Conservation (phyloP, 1,140 invertebrate genomes). For the Zaprionus inermis region DNA sequence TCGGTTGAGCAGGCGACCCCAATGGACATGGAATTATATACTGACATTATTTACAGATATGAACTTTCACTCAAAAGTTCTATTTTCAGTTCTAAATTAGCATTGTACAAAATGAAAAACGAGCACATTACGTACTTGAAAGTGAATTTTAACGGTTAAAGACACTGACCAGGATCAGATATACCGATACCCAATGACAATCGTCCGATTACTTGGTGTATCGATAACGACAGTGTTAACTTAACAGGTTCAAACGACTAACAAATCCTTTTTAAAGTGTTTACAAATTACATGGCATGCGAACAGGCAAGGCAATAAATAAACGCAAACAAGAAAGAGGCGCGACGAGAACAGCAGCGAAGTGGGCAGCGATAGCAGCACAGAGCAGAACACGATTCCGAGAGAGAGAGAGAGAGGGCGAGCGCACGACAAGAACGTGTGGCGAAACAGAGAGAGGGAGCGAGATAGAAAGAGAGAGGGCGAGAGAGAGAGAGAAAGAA, state of each 20-base stretch:
- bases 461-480: too few relatives aligned
- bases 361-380: neutral
- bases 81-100: constrained; percentile 35
- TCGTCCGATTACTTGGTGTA: constrained; percentile 5
- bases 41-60: neutral
- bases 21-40: neutral
- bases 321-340: neutral
- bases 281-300: neutral
- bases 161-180: neutral
- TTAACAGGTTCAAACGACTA: too few relatives aligned
- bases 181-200: neutral
- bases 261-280: neutral
- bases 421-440: neutral
- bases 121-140: constrained; percentile 13
- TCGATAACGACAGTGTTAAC: neutral
- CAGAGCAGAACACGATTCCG: neutral
- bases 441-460: neutral
- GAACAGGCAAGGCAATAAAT: neutral
- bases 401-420: neutral
- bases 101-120: constrained; percentile 44
- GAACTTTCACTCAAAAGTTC: constrained; percentile 15
- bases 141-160: constrained; percentile 15
- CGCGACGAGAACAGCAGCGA: neutral
- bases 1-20: neutral
- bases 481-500: neutral